A percentile compares a stretch with the other conserved stretches of the same genome.
These are phyloP conservation scores for Mechanitis mazaeus DNA, from an alignment of 2,888 invertebrate genomes.

Conservation along the genomic window DNA sequence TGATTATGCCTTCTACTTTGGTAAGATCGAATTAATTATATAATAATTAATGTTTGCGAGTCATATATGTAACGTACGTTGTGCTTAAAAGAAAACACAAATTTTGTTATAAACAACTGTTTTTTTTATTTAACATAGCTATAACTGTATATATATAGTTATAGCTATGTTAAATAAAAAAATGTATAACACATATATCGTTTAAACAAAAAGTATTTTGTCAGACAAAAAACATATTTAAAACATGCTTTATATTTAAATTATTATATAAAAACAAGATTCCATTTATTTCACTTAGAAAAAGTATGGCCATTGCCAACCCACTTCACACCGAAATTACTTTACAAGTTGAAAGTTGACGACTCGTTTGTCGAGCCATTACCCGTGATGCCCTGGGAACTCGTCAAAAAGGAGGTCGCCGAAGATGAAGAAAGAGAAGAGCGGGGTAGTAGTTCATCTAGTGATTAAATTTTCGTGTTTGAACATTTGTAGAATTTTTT, in stretches of 20 bases:
- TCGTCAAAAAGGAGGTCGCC: slow-evolving; percentile 51
- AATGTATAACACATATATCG: no score
- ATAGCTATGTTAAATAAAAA: no score
- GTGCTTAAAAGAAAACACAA: no score
- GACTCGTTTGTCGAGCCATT: slow-evolving; percentile 67
- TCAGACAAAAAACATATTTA: no score
- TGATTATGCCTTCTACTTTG: slow-evolving; percentile 61
- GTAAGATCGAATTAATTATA: slow-evolving; percentile 39
- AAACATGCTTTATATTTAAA: no score
- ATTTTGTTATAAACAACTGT: no score
- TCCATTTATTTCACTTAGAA: slow-evolving; percentile 38
- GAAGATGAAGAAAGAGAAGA: slow-evolving; percentile 42
- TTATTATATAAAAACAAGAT: no score
- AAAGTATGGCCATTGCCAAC: slow-evolving; percentile 63
- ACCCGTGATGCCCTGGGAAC: slow-evolving; percentile 70
- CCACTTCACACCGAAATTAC: slow-evolving; percentile 58
- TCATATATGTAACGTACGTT: no score
- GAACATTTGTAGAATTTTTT: no score
- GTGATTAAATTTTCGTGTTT: slow-evolving; percentile 40
- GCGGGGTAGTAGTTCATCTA: slow-evolving; percentile 44
- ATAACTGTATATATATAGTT: no score
- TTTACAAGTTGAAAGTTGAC: slow-evolving; percentile 66
- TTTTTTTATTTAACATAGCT: no score
- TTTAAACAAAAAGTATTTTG: no score
- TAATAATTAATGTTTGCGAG: not conserved